Evolutionary conservation across 2,888 invertebrate species (phyloP).

Genomic region (Drosophila mercatorum): DNA sequence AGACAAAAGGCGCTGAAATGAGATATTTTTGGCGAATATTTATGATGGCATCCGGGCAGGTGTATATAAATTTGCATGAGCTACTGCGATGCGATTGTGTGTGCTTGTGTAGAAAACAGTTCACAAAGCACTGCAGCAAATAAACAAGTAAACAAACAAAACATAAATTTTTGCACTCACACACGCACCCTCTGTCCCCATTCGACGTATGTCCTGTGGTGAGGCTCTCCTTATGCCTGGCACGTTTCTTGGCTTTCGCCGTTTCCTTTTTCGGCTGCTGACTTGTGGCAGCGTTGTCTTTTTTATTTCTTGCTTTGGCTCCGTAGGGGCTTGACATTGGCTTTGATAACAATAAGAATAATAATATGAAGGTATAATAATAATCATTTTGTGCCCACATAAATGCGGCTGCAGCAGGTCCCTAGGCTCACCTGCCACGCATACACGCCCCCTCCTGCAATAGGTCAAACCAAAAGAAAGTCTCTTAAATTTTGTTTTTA

Average conservation of each 20-base stretch:
- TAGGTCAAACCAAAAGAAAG: slow-evolving; percentile 36
- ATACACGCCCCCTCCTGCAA: neutral
- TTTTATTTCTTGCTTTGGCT: slow-evolving; percentile 25
- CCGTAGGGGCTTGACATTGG: slow-evolving; percentile 61
- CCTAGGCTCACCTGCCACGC: slow-evolving; percentile 16
- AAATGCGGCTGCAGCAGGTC: slow-evolving; percentile 50
- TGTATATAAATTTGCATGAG: slow-evolving; percentile 78
- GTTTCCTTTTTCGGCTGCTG: slow-evolving; percentile 41
- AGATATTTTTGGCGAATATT: slow-evolving; percentile 75
- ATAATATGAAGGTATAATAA: slow-evolving; percentile 71
- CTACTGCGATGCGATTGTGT: slow-evolving; percentile 46
- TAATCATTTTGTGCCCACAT: slow-evolving; percentile 70
- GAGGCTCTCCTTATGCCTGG: slow-evolving; percentile 46
- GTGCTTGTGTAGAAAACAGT: slow-evolving; percentile 33
- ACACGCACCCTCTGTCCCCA: neutral
- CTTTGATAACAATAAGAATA: slow-evolving; percentile 75
- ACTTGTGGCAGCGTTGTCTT: slow-evolving; percentile 13
- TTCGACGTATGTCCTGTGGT: slow-evolving; percentile 5
- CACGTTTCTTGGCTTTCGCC: slow-evolving; percentile 56
- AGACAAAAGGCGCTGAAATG: slow-evolving; percentile 78
- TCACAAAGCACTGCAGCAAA: slow-evolving; percentile 67
- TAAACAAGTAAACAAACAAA: slow-evolving; percentile 77
- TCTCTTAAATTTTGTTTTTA: slow-evolving; percentile 47
- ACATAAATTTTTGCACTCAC: slow-evolving; percentile 68
- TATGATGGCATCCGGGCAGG: slow-evolving; percentile 68